Conservation (phyloP, 2,888 invertebrate species). For the Chloroclysta siterata region DNA sequence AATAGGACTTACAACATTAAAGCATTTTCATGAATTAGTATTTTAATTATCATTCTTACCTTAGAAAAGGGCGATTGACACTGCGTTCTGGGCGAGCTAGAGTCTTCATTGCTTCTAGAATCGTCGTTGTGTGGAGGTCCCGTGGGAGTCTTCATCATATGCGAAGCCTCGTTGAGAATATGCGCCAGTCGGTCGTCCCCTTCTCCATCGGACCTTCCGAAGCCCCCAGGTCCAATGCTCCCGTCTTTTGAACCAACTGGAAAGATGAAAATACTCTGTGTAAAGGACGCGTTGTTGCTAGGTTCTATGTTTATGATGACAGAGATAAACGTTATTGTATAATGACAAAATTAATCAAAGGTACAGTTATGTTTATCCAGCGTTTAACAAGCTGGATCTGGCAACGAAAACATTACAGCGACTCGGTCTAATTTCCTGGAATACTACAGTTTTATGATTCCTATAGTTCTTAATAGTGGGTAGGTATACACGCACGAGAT, state of each 20-base stretch:
- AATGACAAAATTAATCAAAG: conserved; percentile 27
- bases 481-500: conserved; percentile 57
- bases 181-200: conserved; percentile 97
- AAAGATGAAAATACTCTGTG: conserved; percentile 46
- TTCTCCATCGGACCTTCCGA: conserved; percentile 89
- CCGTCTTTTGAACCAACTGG: conserved; percentile 91
- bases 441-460: conserved; percentile 46
- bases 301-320: conserved; percentile 17
- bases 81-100: conserved; percentile 90
- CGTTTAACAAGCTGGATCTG: conserved; percentile 29
- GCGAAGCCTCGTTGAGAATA: conserved; percentile 96
- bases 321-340: conserved; percentile 21
- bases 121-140: conserved; percentile 79
- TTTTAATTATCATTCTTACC: conserved; percentile 60
- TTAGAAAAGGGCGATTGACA: conserved; percentile 93
- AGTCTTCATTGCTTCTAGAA: conserved; percentile 92
- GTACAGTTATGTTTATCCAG: conserved; percentile 26
- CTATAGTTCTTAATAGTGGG: conserved; percentile 54
- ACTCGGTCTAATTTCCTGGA: conserved; percentile 38
- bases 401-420: conserved; percentile 32
- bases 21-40: not conserved
- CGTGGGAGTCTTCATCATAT: conserved; percentile 90
- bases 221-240: conserved; percentile 89
- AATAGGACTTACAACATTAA: no score
- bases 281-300: conserved; percentile 9